phyloP scores from a whole-genome alignment of 2,113 vertebrate species.

The Malurus alboscapulatus region DNA sequence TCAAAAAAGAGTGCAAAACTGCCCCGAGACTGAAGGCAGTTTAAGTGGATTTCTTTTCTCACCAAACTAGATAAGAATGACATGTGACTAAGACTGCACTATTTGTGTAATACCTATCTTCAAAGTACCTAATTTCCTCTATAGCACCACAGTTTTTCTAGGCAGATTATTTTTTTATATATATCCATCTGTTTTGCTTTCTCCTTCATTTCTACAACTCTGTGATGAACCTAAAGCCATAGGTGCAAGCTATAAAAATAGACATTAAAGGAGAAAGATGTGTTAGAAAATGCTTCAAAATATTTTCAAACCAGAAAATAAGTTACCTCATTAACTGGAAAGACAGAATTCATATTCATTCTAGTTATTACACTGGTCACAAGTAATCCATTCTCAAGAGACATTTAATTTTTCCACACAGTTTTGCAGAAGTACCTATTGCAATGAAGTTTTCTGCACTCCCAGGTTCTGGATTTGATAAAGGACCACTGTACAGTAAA shows the following conservation, averaged over 20 bases:
- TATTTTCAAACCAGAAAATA: background rate
- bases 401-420: background rate
- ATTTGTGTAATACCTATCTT: background rate
- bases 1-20: background rate
- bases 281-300: background rate
- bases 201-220: background rate
- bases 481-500: constrained; percentile 84
- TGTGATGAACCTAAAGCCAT: background rate
- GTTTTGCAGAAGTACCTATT: constrained; percentile 76
- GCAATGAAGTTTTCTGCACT: constrained; percentile 85
- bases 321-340: background rate
- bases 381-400: background rate
- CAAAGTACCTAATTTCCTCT: background rate
- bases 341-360: background rate
- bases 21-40: background rate
- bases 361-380: background rate
- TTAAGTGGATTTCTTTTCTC: background rate
- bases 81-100: background rate
- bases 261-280: background rate
- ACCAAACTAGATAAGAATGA: background rate
- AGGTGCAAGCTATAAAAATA: background rate
- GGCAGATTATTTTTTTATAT: background rate
- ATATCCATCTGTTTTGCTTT: background rate
- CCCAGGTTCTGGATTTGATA: constrained; percentile 80
- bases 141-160: background rate